Conservation (phyloP, 2,888 invertebrate genomes). For the Blastobasis lacticolella region DNA sequence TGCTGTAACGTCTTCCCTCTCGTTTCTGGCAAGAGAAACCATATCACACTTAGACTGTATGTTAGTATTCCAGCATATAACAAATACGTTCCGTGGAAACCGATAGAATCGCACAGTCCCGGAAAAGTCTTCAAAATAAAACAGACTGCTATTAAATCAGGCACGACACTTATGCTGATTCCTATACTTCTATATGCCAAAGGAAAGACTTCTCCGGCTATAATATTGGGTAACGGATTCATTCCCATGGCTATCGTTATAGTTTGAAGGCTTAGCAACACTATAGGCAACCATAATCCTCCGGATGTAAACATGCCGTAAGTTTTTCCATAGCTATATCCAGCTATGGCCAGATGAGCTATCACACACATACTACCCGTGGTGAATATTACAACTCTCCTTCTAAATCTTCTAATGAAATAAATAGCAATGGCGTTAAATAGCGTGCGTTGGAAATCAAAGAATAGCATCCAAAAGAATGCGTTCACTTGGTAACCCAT, state of each 20-base stretch:
- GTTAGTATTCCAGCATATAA: constrained; percentile 24
- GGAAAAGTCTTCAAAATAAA: constrained; percentile 76
- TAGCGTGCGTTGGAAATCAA: constrained; percentile 75
- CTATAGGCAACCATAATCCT: constrained; percentile 54
- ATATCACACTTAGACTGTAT: constrained; percentile 11
- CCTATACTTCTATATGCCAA: constrained; percentile 74
- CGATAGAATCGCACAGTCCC: constrained; percentile 56
- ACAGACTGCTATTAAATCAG: constrained; percentile 73
- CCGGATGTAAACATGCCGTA: constrained; percentile 31
- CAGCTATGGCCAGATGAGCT: constrained; percentile 68
- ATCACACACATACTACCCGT: constrained; percentile 73
- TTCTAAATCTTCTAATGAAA: constrained; percentile 71
- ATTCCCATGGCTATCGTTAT: constrained; percentile 72
- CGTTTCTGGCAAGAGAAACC: constrained; percentile 16
- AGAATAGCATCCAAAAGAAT: constrained; percentile 76
- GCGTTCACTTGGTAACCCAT: constrained; percentile 74
- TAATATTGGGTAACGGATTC: constrained; percentile 78
- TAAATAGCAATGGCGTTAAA: constrained; percentile 74
- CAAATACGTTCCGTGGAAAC: constrained; percentile 71
- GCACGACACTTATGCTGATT: constrained; percentile 74
- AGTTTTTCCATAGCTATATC: constrained; percentile 39
- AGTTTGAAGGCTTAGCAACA: constrained; percentile 68
- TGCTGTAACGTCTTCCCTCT: constrained; percentile 17
- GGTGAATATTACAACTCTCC: constrained; percentile 73
- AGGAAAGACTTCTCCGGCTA: constrained; percentile 80